These are phyloP conservation scores for Thaleichthys pacificus DNA, from an alignment of 2,797 vertebrate species.

Conservation along the genomic window DNA sequence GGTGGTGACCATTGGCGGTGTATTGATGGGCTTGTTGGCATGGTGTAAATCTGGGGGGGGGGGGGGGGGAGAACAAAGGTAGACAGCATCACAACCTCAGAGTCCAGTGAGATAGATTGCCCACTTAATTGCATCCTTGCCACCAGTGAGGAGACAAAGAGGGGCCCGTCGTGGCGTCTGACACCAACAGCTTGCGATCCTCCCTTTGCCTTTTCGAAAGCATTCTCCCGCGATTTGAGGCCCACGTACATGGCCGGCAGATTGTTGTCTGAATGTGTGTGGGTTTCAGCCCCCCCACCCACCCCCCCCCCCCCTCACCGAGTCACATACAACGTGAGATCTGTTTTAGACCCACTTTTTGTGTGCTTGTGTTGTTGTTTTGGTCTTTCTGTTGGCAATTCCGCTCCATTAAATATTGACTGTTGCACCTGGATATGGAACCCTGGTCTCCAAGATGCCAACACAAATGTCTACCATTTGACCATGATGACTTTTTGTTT, in stretches of 20 bases:
- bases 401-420: slow-evolving; percentile 15
- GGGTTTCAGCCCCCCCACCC: not conserved
- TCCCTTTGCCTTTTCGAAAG: slow-evolving; percentile 33
- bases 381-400: not conserved
- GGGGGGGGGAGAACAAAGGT: slow-evolving; percentile 21
- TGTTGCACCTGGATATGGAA: not conserved
- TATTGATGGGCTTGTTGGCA: slow-evolving; percentile 39
- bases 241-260: slow-evolving; percentile 39
- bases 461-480: too few species aligned
- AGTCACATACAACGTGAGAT: not conserved
- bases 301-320: not conserved
- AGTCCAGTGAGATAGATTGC: slow-evolving; percentile 33
- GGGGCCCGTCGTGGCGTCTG: slow-evolving; percentile 34
- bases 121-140: slow-evolving; percentile 38
- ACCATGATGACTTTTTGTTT: too few species aligned
- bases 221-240: slow-evolving; percentile 41
- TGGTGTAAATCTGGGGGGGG: slow-evolving; percentile 21
- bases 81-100: slow-evolving; percentile 11
- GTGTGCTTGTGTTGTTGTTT: not conserved
- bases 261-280: slow-evolving; percentile 46
- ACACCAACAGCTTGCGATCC: slow-evolving; percentile 47
- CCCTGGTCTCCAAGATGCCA: too few species aligned
- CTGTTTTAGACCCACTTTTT: not conserved
- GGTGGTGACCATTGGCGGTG: slow-evolving; percentile 31
- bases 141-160: slow-evolving; percentile 45